A percentile compares a stretch with the other conserved stretches of the same genome.
Evolutionary conservation across 2,888 invertebrate species (phyloP).

Genomic region (Polydrusus pterygomalis): DNA sequence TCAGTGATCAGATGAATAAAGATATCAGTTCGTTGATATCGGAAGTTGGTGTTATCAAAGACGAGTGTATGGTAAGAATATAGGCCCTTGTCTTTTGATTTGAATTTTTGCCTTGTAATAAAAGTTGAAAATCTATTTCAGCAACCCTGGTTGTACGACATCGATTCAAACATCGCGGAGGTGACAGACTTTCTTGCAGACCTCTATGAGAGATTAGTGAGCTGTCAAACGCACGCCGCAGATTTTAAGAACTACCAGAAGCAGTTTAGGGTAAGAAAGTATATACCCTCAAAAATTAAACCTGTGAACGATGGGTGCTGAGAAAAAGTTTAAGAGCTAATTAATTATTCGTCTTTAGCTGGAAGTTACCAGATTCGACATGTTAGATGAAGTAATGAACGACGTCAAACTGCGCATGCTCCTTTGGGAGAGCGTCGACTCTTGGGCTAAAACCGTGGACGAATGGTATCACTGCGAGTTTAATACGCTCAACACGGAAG

Average conservation of each 20-base stretch:
- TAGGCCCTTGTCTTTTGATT: too few relatives aligned
- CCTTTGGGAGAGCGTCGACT: constrained; percentile 85
- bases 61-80: constrained; percentile 79
- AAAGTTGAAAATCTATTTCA: constrained; percentile 65
- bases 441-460: constrained; percentile 81
- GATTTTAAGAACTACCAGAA: constrained; percentile 89
- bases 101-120: not conserved
- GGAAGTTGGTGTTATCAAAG: constrained; percentile 83
- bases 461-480: constrained; percentile 82
- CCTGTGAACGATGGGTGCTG: too few relatives aligned
- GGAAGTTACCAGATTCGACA: constrained; percentile 88
- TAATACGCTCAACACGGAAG: constrained; percentile 81
- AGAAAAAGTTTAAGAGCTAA: too few relatives aligned
- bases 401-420: constrained; percentile 87
- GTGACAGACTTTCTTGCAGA: constrained; percentile 79
- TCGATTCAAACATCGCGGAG: constrained; percentile 80
- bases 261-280: constrained; percentile 83
- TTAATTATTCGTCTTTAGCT: constrained; percentile 74
- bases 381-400: constrained; percentile 85
- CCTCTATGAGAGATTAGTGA: constrained; percentile 78
- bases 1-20: constrained; percentile 84
- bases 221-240: constrained; percentile 80
- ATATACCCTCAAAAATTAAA: too few relatives aligned
- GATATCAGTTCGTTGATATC: constrained; percentile 84
- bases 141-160: constrained; percentile 85